Evolutionary conservation across 2,888 invertebrate species (phyloP).

Genomic region (Chesias legatella): DNA sequence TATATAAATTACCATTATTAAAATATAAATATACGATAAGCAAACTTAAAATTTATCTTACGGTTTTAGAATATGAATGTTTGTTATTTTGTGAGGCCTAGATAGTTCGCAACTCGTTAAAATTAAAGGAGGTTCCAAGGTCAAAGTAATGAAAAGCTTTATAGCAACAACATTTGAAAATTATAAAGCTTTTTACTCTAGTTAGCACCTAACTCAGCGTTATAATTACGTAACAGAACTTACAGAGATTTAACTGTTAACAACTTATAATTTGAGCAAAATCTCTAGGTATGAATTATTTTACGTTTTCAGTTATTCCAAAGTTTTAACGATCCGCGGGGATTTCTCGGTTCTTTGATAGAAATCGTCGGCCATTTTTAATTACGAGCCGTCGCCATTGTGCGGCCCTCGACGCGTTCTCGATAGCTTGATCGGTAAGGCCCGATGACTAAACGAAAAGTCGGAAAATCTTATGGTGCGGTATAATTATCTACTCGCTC

Average conservation of each 20-base stretch:
- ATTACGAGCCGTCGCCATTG: constrained; percentile 63
- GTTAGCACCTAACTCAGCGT: constrained; percentile 19
- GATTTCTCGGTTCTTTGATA: constrained; percentile 35
- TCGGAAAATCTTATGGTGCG: too few species aligned
- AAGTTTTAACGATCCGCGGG: constrained; percentile 48
- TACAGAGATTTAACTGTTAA: constrained; percentile 21
- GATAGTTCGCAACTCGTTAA: too few species aligned
- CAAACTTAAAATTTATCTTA: too few species aligned
- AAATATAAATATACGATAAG: too few species aligned
- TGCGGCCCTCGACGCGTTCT: constrained; percentile 46
- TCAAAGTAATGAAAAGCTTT: constrained; percentile 1
- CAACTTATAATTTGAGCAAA: constrained; percentile 25
- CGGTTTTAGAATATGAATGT: too few species aligned
- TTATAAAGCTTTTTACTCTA: constrained; percentile 1
- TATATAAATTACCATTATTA: too few species aligned
- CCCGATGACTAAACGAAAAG: constrained; percentile 7
- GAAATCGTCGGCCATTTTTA: constrained; percentile 66
- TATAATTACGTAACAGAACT: constrained; percentile 17
- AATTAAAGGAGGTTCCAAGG: too few species aligned
- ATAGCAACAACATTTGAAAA: too few species aligned
- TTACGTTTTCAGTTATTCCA: constrained; percentile 30
- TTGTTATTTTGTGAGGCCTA: too few species aligned
- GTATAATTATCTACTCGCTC: too few species aligned
- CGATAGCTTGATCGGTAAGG: constrained; percentile 44
- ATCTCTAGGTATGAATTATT: constrained; percentile 20